These are phyloP conservation scores for Trichacis sp. DNA, from an alignment of 2,888 invertebrate genomes.

Conservation along the genomic window DNA sequence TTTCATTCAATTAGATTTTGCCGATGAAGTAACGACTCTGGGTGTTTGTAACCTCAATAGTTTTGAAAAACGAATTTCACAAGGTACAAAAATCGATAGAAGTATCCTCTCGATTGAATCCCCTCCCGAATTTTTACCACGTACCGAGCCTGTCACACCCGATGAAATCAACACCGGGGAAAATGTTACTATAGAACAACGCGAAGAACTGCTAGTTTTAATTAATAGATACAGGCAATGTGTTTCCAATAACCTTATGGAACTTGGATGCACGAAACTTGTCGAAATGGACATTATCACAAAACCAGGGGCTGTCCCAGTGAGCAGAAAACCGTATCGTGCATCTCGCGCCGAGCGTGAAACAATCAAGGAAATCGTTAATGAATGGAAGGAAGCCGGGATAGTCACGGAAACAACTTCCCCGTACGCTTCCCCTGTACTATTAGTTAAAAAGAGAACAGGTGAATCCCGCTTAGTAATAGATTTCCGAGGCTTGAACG, in stretches of 20 bases:
- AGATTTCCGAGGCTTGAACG: slow-evolving; percentile 36
- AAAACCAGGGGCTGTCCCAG: slow-evolving; percentile 12
- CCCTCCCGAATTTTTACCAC: slow-evolving; percentile 1
- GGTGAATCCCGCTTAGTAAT: slow-evolving; percentile 37
- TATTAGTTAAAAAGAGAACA: slow-evolving; percentile 30
- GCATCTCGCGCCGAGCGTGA: slow-evolving; percentile 27
- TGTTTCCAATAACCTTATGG: slow-evolving; percentile 8
- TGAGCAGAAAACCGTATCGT: slow-evolving; percentile 22
- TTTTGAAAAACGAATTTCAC: background rate
- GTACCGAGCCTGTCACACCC: slow-evolving; percentile 8
- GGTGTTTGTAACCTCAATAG: background rate
- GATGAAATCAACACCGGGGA: slow-evolving; percentile 13
- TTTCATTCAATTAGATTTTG: slow-evolving; percentile 11
- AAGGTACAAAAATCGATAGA: background rate
- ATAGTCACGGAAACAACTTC: slow-evolving; percentile 30
- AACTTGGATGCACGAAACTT: slow-evolving; percentile 14
- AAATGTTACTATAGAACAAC: background rate
- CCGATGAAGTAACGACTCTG: background rate
- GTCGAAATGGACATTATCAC: slow-evolving; percentile 17
- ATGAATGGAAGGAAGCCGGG: slow-evolving; percentile 30
- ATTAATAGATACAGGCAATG: slow-evolving; percentile 8
- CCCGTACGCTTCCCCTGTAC: slow-evolving; percentile 35
- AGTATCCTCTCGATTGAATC: background rate
- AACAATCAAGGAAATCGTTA: slow-evolving; percentile 27
- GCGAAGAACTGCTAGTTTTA: background rate